phyloP scores from a whole-genome alignment of 2,113 vertebrate species.

The Percina caprodes region DNA sequence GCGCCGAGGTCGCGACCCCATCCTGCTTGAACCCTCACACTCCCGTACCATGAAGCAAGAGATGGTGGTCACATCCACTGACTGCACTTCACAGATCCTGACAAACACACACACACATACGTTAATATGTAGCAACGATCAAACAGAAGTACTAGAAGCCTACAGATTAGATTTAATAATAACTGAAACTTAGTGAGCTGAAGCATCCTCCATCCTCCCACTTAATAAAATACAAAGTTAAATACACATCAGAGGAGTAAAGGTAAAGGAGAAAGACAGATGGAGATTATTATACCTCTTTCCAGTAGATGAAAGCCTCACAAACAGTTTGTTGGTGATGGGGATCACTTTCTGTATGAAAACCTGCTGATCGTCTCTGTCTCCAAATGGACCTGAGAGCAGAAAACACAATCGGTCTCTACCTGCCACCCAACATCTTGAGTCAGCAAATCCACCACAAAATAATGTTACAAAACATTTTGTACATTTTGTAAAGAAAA shows the following conservation, averaged over 20 bases:
- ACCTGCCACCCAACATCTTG: not conserved
- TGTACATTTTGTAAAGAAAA: not conserved
- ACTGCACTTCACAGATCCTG: constrained; percentile 98
- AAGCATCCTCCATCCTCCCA: not conserved
- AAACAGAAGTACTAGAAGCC: not conserved
- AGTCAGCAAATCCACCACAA: not conserved
- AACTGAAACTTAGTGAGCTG: not conserved
- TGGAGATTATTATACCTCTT: constrained; percentile 86
- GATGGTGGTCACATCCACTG: constrained; percentile 96
- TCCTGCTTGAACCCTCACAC: constrained; percentile 97
- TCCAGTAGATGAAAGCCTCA: constrained; percentile 96
- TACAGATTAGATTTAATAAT: not conserved
- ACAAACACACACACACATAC: constrained; percentile 10
- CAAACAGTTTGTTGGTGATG: constrained; percentile 96
- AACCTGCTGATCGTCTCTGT: constrained; percentile 97
- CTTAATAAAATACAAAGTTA: not conserved
- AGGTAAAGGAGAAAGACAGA: not conserved
- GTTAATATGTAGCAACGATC: not conserved
- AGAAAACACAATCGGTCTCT: constrained; percentile 21
- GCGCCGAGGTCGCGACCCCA: constrained; percentile 95
- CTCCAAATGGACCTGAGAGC: constrained; percentile 93
- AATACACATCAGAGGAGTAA: not conserved
- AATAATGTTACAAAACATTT: not conserved
- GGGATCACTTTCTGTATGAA: constrained; percentile 99
- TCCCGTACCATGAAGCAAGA: constrained; percentile 94